Evolutionary conservation across 2,888 invertebrate genomes (phyloP), one percentile per base, ranked within the genome.

Genomic region (Thymelicus lineola): DNA sequence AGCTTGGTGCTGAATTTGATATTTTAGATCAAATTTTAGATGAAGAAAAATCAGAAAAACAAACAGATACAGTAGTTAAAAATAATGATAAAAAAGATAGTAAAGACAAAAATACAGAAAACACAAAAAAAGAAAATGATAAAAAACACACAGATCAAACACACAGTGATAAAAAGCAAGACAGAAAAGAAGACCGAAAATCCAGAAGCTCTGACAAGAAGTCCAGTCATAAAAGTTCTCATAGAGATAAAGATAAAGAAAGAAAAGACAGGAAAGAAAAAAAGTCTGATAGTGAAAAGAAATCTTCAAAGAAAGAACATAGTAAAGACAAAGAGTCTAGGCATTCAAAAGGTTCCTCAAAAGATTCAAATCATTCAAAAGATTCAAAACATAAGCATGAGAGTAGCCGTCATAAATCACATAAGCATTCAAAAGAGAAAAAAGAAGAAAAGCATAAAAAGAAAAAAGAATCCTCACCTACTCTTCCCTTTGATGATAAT

Each of bases 1-100:
- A 94, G 66, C 80, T 94, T 71, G 93, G 91, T 6, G 83, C 90
- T 70, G 94, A 94, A 78, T 94, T 94, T 88, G 94, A 94, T 80
- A 92, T 94, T 57, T 80, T 94, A 72, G 94, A 88, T 76, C 89
- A 94, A 85, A 94, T 94, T 78, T 82, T 94, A 74, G 89, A 93
- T 86, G 94, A 92, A 81, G 92, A 93, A 80, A 90, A 88, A 76
- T 70, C 72, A 42, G 78, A 76, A 67, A 74, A 76, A 61, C 60
- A 70, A 58, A 68, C 65, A 74, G 75, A 61, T 75, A 74, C 66
- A 73, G 73, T 72, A 64, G 65, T 71, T 63, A 72, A 76, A 67
- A 81, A 76, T 70, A 76, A 77, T 73, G 79, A 76, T 50, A 78
- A 75, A 72, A 73, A 74, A 72, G 79, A 77, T 66, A 74, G 61